A percentile compares a stretch with the other conserved stretches of the same genome.
These are phyloP conservation scores for Ciona savignyi DNA, from an alignment of 23 tunicate genomes.

Conservation along the genomic window DNA sequence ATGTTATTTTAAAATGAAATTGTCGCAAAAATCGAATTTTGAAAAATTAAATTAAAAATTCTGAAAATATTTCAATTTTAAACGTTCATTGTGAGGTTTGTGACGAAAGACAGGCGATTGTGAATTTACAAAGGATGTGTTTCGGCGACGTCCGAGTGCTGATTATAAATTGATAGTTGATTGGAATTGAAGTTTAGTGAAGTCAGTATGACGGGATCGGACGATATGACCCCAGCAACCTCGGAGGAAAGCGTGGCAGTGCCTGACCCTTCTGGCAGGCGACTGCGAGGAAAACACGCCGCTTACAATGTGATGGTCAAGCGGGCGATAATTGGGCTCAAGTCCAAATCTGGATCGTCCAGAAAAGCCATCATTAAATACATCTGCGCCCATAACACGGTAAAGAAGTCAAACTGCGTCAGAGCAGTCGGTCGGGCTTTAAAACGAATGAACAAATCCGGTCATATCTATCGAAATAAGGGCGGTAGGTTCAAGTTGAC, in stretches of 20 bases:
- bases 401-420: constrained; percentile 53
- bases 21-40: no score
- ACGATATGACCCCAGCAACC: constrained; percentile 89
- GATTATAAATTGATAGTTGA: constrained; percentile 3
- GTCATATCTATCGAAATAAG: constrained; percentile 38
- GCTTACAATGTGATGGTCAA: constrained; percentile 67
- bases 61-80: no score
- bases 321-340: constrained; percentile 49
- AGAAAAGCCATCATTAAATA: constrained; percentile 44
- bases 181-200: constrained; percentile 6
- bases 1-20: no score
- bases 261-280: constrained; percentile 44
- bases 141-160: constrained; percentile 37
- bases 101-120: constrained; percentile 8
- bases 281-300: constrained; percentile 39
- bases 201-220: constrained; percentile 46
- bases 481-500: constrained; percentile 43
- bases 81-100: neutral
- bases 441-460: constrained; percentile 54
- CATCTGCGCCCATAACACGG: constrained; percentile 49
- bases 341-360: constrained; percentile 54
- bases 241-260: constrained; percentile 80
- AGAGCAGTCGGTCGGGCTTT: constrained; percentile 56
- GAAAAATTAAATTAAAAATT: no score
- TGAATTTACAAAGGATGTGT: constrained; percentile 2